Evolutionary conservation across 1,140 invertebrate genomes (phyloP), one percentile per base, ranked within the genome.

Genomic region (Heliconius nattereri): DNA sequence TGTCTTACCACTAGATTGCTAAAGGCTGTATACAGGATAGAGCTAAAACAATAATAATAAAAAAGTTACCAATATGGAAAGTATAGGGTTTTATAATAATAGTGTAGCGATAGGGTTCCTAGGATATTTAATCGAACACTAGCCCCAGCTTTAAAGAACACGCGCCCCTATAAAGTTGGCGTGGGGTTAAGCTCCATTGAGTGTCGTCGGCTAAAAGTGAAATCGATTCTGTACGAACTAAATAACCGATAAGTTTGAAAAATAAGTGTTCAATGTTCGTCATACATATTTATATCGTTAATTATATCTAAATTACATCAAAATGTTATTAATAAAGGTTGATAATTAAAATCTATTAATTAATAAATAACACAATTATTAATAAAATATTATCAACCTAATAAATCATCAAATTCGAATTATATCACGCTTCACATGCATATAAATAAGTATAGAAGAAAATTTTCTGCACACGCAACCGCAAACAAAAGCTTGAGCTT

Each of bases 391-490:
- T 45, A 3, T 45, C 13, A 45, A 13, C 40, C 13, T 45, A 45
- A 54, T 19, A 54, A 60, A 26, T 60, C 11, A 60, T 60, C 0
- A n/a, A n/a, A 60, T 23, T 13, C n/a, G 13, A 60, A 23, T 60
- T n/a, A 20, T 8, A 13, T 7, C 23, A 60, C 1, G n/a, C 7
- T 60, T 23, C 57, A 45, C 13, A 45, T 16, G 1, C 23, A 23
- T 23, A 2, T n/a, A 9, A n/a, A 23, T 1, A 23, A 60, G n/a
- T 60, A 60, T 60, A 60, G n/a, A 29, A n/a, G 7, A 80, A 16
- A 81, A 80, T 74, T 78, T 70, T 78, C 72, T 52, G 76, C 80
- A 81, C 76, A 73, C 57, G 73, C 75, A 71, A 75, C 76, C 76
- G 73, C 80, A 78, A 75, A 81, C 75, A 81, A 81, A 60, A 54